Base-by-base conservation (phyloP, 2,888 invertebrate genomes). In the Laothoe populi region DNA sequence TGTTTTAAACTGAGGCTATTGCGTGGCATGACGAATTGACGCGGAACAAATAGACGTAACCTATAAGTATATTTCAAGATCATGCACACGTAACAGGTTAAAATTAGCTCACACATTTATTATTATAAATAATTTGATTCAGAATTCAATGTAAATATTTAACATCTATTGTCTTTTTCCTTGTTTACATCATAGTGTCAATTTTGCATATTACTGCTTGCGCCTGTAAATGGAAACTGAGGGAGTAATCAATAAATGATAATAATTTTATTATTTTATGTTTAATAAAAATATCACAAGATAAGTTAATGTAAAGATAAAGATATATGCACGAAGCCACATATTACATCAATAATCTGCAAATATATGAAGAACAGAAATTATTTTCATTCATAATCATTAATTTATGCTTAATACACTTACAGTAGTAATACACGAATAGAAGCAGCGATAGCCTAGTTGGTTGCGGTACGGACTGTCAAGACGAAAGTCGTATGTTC, bases 11-110 rank as follows among this genome's bases (percentile, higher is more conserved):
- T 68, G 69, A 69, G 64, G 72, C 71, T 73, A 66, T 71, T 75
- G 72, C 73, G 73, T 72, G 67, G 72, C 75, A 66, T 42, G 16
- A 58, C 40, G 42, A 42, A 71, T 73, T 74, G 63, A 72, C 68
- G 69, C 79, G 82, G 82, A 85, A 86, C 84, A 83, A 85, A 84
- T 78, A 70, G 65, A 70, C 70, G 72, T 68, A 69, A 72, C 53
- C 19, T 19, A 53, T 10, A 53, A 53, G 53, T 53, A 53, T 35
- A 53, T 53, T 53, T 53, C 53, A 53, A 53, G 53, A 24, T 42
- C 57, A 58, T 40, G 23, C 57, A 58, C 42, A 58, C 57, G 57
- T 58, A 58, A 38, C 16, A 24, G 1, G 23, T n/a, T 58, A 58
- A 42, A 38, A 38, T 58, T 58, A 38, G 57, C 38, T 42, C 57